phyloP scores from a whole-genome alignment of 2,888 invertebrate genomes.

The Cephalotes varians region DNA sequence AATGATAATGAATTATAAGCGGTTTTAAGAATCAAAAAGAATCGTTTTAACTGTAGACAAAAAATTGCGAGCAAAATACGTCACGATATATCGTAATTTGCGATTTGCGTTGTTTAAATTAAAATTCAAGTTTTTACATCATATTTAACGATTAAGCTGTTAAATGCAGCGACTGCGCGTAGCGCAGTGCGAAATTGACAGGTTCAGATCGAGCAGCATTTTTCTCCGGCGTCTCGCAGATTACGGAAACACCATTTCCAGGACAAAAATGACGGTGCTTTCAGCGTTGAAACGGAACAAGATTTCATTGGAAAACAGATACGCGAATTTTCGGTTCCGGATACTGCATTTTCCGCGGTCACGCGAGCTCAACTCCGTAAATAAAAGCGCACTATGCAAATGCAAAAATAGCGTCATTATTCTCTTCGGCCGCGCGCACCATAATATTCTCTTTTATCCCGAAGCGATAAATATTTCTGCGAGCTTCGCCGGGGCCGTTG shows the following conservation, averaged over 20 bases:
- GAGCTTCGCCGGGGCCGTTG: slow-evolving; percentile 7
- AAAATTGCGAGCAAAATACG: not conserved
- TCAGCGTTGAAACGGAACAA: not conserved
- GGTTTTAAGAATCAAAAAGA: not conserved
- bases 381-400: slow-evolving; percentile 65
- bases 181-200: not conserved
- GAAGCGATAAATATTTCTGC: slow-evolving; percentile 59
- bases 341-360: not conserved
- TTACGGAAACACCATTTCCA: not conserved
- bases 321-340: not conserved
- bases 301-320: slow-evolving; percentile 22
- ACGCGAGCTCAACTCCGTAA: slow-evolving; percentile 50
- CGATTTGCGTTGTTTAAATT: not conserved
- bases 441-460: slow-evolving; percentile 34
- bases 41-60: not conserved
- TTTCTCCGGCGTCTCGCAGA: slow-evolving; percentile 11
- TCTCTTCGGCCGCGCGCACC: slow-evolving; percentile 46
- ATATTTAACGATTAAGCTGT: slow-evolving; percentile 5
- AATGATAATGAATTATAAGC: not conserved
- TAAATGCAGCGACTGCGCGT: not conserved
- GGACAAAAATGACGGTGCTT: not conserved
- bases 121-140: slow-evolving; percentile 9
- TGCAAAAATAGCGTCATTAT: slow-evolving; percentile 57
- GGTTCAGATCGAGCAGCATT: not conserved
- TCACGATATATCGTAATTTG: not conserved